Evolutionary conservation across 2,797 vertebrate species (phyloP), one percentile per base, ranked within the genome.

Genomic region (Champsocephalus gunnari): DNA sequence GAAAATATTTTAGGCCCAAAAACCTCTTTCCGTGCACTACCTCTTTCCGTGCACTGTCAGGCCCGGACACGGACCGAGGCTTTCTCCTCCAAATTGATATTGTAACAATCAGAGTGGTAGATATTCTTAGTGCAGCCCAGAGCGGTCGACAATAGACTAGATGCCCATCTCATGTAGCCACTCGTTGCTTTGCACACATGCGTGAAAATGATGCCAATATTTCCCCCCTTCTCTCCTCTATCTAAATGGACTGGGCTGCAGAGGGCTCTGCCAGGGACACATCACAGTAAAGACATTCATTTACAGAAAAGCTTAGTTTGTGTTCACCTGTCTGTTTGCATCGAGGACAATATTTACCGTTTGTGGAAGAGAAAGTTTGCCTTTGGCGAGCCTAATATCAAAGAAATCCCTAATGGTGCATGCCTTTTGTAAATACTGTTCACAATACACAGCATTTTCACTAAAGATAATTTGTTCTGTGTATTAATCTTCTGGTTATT

Each of bases 1-100:
- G 82, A 77, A 92, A 92, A 92, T 92, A 92, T 93, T 91, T 91
- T 71, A 91, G 78, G 64, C 49, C 75, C 57, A 74, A 79, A 90
- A 90, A 73, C 56, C 66, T 79, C 54, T 87, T 83, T 78, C 55
- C 16, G 73, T 70, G 84, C 65, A 51, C 60, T 32, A 73, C 56
- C 66, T 79, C 54, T 87, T 83, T 78, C 55, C 16, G 73, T 70
- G 84, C 65, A 51, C 60, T 32, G 66, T 79, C 83, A 69, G 38
- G 56, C 60, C 49, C 71, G 69, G 78, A 78, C 54, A 56, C 19
- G 60, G 56, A 78, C 69, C 80, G 24, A 21, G 51, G 65, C 50
- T 43, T 49, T 55, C 66, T 79, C 32, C 17, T 62, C 9, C 32
- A 65, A 68, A 84, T 50, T 75, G 54, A 80, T 75, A 85, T 54